A percentile compares a stretch with the other conserved stretches of the same genome.
These are phyloP conservation scores for Chloebia gouldiae DNA, from an alignment of 2,113 vertebrate species.

Conservation along the genomic window DNA sequence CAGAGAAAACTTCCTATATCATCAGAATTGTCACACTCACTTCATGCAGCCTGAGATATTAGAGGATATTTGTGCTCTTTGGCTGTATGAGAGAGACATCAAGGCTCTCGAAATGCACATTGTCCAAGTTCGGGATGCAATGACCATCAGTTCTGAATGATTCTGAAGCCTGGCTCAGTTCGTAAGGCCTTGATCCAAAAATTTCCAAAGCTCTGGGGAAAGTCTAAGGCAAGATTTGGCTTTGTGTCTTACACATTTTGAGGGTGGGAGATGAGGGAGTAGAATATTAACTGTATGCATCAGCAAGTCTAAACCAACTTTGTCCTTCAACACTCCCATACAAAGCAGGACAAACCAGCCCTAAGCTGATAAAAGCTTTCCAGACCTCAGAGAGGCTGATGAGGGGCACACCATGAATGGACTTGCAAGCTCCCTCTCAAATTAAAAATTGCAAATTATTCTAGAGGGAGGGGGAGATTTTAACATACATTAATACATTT, in stretches of 20 bases:
- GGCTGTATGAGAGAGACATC: neutral
- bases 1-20: neutral
- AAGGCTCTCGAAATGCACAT: neutral
- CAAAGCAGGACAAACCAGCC: neutral
- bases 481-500: neutral
- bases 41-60: neutral
- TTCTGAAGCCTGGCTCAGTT: neutral
- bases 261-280: neutral
- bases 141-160: neutral
- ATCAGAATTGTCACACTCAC: neutral
- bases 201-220: neutral
- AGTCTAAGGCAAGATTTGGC: neutral
- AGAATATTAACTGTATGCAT: neutral
- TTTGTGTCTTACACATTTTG: neutral
- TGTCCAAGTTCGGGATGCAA: fast-evolving
- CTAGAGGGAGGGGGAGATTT: neutral
- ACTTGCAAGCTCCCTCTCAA: neutral
- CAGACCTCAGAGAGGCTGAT: neutral
- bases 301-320: neutral
- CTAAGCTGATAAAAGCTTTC: neutral
- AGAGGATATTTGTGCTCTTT: neutral
- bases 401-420: neutral
- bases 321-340: neutral
- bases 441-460: neutral
- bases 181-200: neutral